A percentile compares a stretch with the other conserved stretches of the same genome.
These are phyloP conservation scores for Erebia epiphron DNA, from an alignment of 2,888 invertebrate genomes.

Conservation along the genomic window DNA sequence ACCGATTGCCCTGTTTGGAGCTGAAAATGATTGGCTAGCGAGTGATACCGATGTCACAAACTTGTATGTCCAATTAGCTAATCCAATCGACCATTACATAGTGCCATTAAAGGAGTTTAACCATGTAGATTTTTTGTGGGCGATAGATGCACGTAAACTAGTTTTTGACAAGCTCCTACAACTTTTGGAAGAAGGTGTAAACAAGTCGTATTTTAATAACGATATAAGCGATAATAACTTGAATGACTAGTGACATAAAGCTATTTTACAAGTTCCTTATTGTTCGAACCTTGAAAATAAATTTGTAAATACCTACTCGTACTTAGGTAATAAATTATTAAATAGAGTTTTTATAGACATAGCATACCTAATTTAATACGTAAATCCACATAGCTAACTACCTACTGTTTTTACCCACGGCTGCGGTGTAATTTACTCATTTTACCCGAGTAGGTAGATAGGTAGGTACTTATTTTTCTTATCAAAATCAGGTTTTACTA, in stretches of 20 bases:
- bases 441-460: too few species aligned
- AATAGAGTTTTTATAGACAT: too few species aligned
- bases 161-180: constrained; percentile 81
- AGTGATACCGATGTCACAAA: constrained; percentile 84
- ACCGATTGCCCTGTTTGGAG: constrained; percentile 87
- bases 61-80: constrained; percentile 79
- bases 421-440: too few species aligned
- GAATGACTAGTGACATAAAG: background rate
- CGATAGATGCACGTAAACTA: constrained; percentile 82
- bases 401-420: background rate
- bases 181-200: constrained; percentile 64
- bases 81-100: constrained; percentile 82
- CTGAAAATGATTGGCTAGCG: constrained; percentile 89
- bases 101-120: constrained; percentile 86
- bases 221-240: constrained; percentile 13
- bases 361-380: background rate
- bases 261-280: background rate
- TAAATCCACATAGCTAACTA: background rate
- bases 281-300: background rate
- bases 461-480: too few species aligned
- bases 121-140: constrained; percentile 89
- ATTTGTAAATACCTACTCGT: background rate
- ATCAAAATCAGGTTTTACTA: too few species aligned
- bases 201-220: constrained; percentile 26
- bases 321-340: background rate